Evolutionary conservation across 2,888 invertebrate genomes (phyloP).

Genomic region (Drosophila stalkeri): DNA sequence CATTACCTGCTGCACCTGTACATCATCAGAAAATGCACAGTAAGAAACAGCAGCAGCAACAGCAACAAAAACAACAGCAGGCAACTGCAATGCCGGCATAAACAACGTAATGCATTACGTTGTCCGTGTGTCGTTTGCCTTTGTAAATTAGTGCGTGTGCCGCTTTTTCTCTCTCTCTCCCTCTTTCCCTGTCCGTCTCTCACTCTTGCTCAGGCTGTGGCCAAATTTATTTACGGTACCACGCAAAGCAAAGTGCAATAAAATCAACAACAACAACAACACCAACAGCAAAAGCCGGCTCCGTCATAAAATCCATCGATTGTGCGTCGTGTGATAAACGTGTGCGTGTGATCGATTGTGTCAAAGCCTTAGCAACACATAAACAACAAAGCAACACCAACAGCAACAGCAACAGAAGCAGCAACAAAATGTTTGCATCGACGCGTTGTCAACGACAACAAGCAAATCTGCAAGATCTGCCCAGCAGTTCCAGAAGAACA

Average conservation of each 20-base stretch:
- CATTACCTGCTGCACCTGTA: slow-evolving; percentile 41
- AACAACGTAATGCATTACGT: slow-evolving; percentile 57
- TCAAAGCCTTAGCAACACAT: slow-evolving; percentile 28
- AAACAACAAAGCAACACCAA: slow-evolving; percentile 27
- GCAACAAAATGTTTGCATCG: slow-evolving; percentile 36
- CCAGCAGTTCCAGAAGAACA: slow-evolving; percentile 49
- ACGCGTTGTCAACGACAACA: slow-evolving; percentile 25
- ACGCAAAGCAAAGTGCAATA: slow-evolving; percentile 54
- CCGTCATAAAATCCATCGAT: slow-evolving; percentile 35
- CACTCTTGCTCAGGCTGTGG: slow-evolving; percentile 16
- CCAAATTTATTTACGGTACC: slow-evolving; percentile 54
- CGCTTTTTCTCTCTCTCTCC: slow-evolving; percentile 19
- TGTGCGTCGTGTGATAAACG: slow-evolving; percentile 39
- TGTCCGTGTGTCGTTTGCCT: slow-evolving; percentile 25
- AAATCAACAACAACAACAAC: slow-evolving; percentile 28
- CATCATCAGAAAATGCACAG: slow-evolving; percentile 56
- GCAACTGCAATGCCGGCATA: slow-evolving; percentile 62
- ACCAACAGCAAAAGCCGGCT: slow-evolving; percentile 42
- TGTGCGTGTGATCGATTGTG: slow-evolving; percentile 41
- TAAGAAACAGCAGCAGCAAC: slow-evolving; percentile 38
- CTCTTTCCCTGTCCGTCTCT: slow-evolving; percentile 13
- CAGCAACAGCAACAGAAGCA: slow-evolving; percentile 33
- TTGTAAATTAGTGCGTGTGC: slow-evolving; percentile 42
- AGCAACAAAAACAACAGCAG: slow-evolving; percentile 39
- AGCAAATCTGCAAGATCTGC: slow-evolving; percentile 39